Conservation (phyloP, 37 sponge, comb jelly and placozoan species). For the Agelas oroides region DNA sequence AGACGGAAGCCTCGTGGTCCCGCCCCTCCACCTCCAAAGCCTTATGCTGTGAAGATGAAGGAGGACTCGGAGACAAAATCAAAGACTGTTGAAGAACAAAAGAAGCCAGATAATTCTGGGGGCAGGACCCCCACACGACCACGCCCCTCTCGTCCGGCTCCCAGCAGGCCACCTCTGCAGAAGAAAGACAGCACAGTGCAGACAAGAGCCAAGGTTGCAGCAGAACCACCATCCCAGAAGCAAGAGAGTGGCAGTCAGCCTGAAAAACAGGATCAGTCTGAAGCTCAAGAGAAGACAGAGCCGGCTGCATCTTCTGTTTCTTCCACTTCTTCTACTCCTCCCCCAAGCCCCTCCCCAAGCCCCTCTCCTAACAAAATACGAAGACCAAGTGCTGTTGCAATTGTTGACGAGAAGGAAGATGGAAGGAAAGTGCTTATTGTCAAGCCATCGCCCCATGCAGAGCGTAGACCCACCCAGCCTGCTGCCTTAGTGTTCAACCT, state of each 20-base stretch:
- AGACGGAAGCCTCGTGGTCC: conserved; percentile 19
- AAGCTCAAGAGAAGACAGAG: too few relatives aligned
- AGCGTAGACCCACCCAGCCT: neutral
- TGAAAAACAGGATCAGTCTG: too few relatives aligned
- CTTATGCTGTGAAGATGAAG: neutral
- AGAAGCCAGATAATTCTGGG: neutral
- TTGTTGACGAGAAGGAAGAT: neutral
- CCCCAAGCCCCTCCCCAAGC: neutral
- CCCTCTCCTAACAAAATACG: neutral
- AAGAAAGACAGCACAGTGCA: neutral
- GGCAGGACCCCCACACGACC: neutral
- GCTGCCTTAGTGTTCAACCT: conserved; percentile 45
- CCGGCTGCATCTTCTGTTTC: neutral
- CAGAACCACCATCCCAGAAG: neutral
- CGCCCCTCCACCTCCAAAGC: conserved; percentile 28
- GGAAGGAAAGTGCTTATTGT: conserved; percentile 58
- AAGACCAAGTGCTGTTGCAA: neutral
- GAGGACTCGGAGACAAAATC: neutral
- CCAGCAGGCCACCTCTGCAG: neutral
- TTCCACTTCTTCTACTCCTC: neutral
- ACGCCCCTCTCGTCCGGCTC: conserved; percentile 14
- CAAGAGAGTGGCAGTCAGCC: neutral
- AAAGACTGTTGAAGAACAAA: neutral
- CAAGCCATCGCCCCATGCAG: conserved; percentile 45
- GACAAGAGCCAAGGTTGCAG: neutral